These are phyloP conservation scores for Daubentonia madagascariensis DNA, from an alignment of 2,113 vertebrate species.

Conservation along the genomic window DNA sequence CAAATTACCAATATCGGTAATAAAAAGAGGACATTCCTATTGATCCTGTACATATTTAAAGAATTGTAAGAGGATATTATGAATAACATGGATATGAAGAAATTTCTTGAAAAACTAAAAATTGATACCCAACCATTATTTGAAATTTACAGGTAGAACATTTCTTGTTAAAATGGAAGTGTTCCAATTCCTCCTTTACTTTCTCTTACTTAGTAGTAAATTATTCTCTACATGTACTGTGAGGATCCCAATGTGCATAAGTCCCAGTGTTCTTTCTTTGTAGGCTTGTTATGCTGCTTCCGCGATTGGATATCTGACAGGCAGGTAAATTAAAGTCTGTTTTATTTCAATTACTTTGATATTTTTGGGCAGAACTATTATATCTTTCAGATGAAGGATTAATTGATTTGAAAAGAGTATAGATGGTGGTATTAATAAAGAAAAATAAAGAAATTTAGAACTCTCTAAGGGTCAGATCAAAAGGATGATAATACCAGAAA, in stretches of 20 bases:
- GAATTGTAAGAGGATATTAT: background rate
- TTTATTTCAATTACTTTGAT: slow-evolving; percentile 20
- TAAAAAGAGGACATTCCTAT: background rate
- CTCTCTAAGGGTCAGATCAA: background rate
- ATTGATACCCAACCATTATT: background rate
- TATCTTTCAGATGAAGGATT: background rate
- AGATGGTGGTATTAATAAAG: background rate
- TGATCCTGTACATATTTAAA: background rate
- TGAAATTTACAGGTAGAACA: background rate
- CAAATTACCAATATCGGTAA: background rate
- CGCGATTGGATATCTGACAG: slow-evolving; percentile 94
- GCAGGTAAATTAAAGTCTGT: slow-evolving; percentile 84
- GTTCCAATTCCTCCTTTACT: background rate
- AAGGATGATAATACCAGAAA: background rate
- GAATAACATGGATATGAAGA: background rate
- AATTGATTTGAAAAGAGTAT: background rate
- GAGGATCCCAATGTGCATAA: background rate
- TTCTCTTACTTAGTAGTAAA: background rate
- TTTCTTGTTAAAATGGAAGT: slow-evolving; percentile 4
- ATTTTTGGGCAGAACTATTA: background rate
- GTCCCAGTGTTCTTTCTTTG: slow-evolving; percentile 43
- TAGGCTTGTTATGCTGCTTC: slow-evolving; percentile 98
- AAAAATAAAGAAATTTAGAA: background rate
- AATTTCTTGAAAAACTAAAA: background rate
- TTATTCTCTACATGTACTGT: background rate